phyloP scores from a whole-genome alignment of 2,888 invertebrate genomes.

The Stenodera caucasica region DNA sequence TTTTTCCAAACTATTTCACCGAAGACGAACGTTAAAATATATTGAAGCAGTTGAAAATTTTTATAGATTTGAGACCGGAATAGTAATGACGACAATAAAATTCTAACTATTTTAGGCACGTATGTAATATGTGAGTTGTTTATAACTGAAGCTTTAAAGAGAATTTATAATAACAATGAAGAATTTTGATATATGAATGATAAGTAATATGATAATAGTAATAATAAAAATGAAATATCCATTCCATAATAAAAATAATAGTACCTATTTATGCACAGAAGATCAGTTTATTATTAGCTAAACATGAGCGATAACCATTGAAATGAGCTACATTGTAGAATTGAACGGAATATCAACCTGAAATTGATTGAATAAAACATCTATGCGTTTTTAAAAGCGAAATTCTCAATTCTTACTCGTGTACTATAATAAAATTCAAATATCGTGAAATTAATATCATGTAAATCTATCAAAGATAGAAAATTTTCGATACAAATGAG shows the following conservation, averaged over 20 bases:
- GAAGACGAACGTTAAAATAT: neutral
- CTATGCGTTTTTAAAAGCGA: no score
- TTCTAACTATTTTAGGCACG: slow-evolving; percentile 12
- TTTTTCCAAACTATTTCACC: neutral
- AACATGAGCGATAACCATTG: no score
- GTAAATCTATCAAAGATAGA: no score
- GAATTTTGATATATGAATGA: neutral
- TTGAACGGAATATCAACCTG: no score
- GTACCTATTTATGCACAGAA: neutral
- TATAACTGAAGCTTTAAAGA: neutral
- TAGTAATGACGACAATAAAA: slow-evolving; percentile 9
- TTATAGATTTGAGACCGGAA: slow-evolving; percentile 8
- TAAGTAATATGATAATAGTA: neutral
- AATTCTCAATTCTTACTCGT: no score
- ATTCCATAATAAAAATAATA: neutral
- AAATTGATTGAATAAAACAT: no score
- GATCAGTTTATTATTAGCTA: no score
- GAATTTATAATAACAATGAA: slow-evolving; percentile 8
- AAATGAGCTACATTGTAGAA: no score
- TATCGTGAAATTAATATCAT: no score
- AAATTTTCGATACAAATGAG: no score
- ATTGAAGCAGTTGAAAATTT: slow-evolving; percentile 8
- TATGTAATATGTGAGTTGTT: slow-evolving; percentile 7
- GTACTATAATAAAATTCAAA: no score
- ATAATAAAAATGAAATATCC: neutral